These are phyloP conservation scores for Thamnophis sirtalis DNA, from an alignment of 2,113 vertebrate species.

Conservation along the genomic window DNA sequence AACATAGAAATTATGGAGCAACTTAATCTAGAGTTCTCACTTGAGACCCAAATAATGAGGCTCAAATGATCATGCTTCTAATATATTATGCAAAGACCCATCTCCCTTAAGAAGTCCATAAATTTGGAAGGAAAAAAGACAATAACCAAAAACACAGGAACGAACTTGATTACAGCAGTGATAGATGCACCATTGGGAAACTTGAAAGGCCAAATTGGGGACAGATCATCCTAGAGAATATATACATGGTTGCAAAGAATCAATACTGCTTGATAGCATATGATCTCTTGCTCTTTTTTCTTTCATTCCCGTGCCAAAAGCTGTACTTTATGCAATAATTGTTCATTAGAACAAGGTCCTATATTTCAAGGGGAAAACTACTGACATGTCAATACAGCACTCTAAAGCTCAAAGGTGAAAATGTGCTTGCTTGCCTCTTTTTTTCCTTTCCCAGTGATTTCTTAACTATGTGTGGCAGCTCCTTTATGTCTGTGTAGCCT, in stretches of 20 bases:
- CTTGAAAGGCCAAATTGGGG: background rate
- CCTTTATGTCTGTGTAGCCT: background rate
- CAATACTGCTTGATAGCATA: background rate
- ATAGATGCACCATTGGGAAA: background rate
- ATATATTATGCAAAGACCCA: background rate
- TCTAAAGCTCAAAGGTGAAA: background rate
- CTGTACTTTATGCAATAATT: background rate
- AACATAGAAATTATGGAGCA: background rate
- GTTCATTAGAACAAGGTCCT: background rate
- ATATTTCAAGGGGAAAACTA: background rate
- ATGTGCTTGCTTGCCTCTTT: background rate
- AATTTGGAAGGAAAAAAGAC: background rate
- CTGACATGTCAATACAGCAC: background rate
- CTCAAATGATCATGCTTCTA: background rate
- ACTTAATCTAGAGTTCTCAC: background rate
- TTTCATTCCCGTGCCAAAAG: background rate
- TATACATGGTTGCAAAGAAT: background rate
- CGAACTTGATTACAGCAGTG: background rate
- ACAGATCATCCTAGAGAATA: background rate
- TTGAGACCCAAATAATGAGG: background rate
- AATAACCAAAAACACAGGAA: background rate
- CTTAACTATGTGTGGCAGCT: background rate
- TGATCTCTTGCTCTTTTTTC: background rate
- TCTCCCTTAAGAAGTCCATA: background rate
- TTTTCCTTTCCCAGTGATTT: background rate